These are phyloP conservation scores for Poecile montanus DNA, from an alignment of 2,797 vertebrate species.

Conservation along the genomic window DNA sequence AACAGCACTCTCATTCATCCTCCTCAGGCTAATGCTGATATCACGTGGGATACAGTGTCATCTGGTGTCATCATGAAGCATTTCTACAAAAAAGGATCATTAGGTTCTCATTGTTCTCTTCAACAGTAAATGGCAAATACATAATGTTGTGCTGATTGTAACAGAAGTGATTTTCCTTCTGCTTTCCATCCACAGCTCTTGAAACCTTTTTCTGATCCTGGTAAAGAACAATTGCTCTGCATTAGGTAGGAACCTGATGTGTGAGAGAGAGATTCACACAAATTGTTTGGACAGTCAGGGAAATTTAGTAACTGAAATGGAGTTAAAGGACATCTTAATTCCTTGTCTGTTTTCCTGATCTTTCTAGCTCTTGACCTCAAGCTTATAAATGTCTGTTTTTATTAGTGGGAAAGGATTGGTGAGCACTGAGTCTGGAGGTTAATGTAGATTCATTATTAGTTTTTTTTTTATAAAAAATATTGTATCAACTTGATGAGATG, in stretches of 20 bases:
- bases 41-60: neutral
- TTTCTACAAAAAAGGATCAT: neutral
- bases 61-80: neutral
- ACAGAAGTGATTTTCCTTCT: neutral
- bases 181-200: neutral
- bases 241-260: neutral
- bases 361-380: neutral
- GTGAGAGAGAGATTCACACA: neutral
- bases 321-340: neutral
- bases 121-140: neutral
- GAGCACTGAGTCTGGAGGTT: neutral
- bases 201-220: neutral
- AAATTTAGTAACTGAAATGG: neutral
- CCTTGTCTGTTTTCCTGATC: constrained; percentile 7
- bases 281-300: neutral
- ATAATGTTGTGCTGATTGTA: neutral
- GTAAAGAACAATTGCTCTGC: neutral
- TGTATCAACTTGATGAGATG: neutral
- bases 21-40: neutral
- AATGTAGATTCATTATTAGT: neutral
- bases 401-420: neutral
- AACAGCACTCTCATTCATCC: neutral
- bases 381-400: neutral
- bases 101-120: neutral
- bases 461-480: constrained; percentile 29